A percentile compares a stretch with the other conserved stretches of the same genome.
Conservation (phyloP, 64 coral and sea anemone genomes). For the Pachyseris speciosa region DNA sequence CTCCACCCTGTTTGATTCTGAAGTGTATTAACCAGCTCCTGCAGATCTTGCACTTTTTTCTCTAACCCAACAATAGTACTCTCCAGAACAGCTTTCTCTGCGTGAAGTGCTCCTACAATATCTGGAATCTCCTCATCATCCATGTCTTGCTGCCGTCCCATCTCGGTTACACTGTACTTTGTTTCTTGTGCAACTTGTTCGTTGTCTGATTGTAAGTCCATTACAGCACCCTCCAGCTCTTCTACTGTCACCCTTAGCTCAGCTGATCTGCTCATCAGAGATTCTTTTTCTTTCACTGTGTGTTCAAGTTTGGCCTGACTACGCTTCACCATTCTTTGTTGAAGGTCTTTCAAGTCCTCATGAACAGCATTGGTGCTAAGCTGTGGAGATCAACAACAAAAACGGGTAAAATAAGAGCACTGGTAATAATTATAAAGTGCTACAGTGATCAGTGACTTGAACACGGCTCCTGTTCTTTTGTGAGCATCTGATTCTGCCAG, state of each 20-base stretch:
- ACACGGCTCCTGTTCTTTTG: too few species aligned
- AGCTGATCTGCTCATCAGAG: conserved; percentile 67
- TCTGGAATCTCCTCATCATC: conserved; percentile 76
- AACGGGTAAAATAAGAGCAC: background rate
- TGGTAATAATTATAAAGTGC: too few species aligned
- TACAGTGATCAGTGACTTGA: too few species aligned
- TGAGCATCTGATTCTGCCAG: too few species aligned
- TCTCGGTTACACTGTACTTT: conserved; percentile 77
- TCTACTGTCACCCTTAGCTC: conserved; percentile 79
- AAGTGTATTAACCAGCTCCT: conserved; percentile 34
- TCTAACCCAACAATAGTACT: conserved; percentile 93
- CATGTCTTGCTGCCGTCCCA: conserved; percentile 66
- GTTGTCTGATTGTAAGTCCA: conserved; percentile 86
- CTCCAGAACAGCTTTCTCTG: conserved; percentile 96
- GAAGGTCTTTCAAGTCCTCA: conserved; percentile 61
- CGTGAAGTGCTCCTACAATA: conserved; percentile 71
- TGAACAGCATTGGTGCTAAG: conserved; percentile 59
- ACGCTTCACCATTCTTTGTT: conserved; percentile 53
- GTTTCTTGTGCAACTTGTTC: conserved; percentile 90
- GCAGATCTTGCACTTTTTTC: conserved; percentile 88
- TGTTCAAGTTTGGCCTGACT: conserved; percentile 65
- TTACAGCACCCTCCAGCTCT: conserved; percentile 80
- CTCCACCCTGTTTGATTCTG: conserved; percentile 23
- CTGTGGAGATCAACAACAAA: conserved; percentile 43
- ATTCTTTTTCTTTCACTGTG: conserved; percentile 71